phyloP scores from a whole-genome alignment of 2,113 vertebrate species.

The Rynchops niger region DNA sequence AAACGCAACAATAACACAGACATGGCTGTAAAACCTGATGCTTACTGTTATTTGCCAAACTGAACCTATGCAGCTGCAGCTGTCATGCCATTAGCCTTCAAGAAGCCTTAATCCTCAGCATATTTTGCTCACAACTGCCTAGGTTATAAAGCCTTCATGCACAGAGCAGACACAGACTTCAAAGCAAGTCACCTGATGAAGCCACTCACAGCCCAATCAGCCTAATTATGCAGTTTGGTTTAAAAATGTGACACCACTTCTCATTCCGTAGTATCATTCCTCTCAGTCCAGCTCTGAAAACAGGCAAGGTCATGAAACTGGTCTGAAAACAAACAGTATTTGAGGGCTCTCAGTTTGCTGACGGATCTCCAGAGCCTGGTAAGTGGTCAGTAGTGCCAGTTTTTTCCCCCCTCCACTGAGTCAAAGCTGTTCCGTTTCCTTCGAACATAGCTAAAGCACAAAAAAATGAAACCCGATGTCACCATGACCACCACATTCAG shows the following conservation, averaged over 20 bases:
- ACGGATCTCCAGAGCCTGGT: neutral
- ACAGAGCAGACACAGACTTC: neutral
- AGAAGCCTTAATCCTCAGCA: neutral
- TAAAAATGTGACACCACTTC: conserved; percentile 7
- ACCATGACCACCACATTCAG: neutral
- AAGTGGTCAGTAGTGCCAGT: neutral
- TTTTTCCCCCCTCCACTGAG: neutral
- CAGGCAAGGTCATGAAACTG: neutral
- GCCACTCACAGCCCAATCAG: conserved; percentile 19
- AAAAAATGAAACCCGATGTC: neutral
- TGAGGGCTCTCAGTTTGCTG: neutral
- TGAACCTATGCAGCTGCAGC: neutral
- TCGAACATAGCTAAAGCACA: neutral
- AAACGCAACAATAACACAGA: neutral
- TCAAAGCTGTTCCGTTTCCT: neutral
- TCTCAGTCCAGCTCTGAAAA: conserved; percentile 3
- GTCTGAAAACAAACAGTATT: conserved; percentile 39
- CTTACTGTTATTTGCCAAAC: neutral
- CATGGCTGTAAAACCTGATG: neutral
- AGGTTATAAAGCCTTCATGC: neutral
- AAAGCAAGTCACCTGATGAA: neutral
- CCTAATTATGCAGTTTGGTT: conserved; percentile 5
- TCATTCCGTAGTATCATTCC: conserved; percentile 13
- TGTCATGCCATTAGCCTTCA: neutral
- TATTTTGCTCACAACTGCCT: neutral